Percentiles rank a stretch among this genome's conserved stretches.
Evolutionary conservation across 2,113 vertebrate species (phyloP).

Genomic region (Ammodramus savannarum): DNA sequence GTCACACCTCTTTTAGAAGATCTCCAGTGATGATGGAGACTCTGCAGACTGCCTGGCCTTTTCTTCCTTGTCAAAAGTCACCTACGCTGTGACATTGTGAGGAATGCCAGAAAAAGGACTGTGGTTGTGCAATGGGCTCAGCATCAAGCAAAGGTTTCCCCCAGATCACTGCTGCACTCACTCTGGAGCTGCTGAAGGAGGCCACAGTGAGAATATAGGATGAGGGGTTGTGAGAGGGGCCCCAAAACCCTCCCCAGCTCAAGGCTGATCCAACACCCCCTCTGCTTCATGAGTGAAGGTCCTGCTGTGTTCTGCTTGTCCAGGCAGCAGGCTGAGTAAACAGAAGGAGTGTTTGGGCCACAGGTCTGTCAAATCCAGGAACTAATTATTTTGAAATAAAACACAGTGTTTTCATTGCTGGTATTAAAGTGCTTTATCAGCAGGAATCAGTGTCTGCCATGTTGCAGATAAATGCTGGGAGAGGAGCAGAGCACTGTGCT

Average conservation of each 20-base stretch:
- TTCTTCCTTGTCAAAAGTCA: background rate
- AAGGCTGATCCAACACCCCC: background rate
- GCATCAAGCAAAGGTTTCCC: background rate
- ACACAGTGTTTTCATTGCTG: background rate
- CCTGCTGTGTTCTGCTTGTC: background rate
- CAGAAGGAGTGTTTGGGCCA: background rate
- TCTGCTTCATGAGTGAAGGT: background rate
- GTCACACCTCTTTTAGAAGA: background rate
- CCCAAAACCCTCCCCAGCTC: background rate
- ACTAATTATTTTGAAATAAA: background rate
- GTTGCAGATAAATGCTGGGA: background rate
- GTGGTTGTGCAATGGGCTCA: background rate
- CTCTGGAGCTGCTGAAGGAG: background rate
- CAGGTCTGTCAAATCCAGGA: background rate
- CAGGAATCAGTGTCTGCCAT: conserved; percentile 30
- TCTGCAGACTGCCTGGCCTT: background rate
- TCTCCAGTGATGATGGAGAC: too few species aligned
- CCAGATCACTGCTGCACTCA: background rate
- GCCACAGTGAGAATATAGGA: background rate
- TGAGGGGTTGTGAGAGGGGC: background rate
- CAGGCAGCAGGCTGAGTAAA: background rate
- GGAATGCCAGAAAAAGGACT: background rate
- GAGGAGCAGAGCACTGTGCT: background rate
- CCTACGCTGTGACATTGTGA: background rate
- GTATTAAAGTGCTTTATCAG: conserved; percentile 5